Conservation (phyloP, 2,113 vertebrate species). For the Gobius niger region DNA sequence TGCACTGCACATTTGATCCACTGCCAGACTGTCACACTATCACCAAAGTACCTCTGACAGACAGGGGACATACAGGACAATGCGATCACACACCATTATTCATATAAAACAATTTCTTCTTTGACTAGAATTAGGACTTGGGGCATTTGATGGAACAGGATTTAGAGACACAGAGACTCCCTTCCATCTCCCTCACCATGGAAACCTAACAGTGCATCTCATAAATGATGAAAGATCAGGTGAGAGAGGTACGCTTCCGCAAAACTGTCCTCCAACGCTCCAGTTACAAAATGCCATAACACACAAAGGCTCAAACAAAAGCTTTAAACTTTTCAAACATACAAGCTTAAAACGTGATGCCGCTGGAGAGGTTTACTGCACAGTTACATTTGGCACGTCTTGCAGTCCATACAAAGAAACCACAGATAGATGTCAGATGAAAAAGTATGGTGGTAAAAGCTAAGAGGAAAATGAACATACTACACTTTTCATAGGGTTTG, state of each 20-base stretch:
- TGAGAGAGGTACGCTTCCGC: slow-evolving; percentile 72
- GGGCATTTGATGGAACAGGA: slow-evolving; percentile 8
- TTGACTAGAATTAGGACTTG: neutral
- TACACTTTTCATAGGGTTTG: too few relatives aligned
- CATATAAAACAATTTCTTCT: neutral
- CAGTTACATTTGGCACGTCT: neutral
- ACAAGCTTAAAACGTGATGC: neutral
- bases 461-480: too few relatives aligned
- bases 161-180: slow-evolving; percentile 18
- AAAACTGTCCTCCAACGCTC: slow-evolving; percentile 51
- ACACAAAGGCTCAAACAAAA: slow-evolving; percentile 4
- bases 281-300: slow-evolving; percentile 65
- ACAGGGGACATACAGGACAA: neutral
- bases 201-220: slow-evolving; percentile 72
- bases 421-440: too few relatives aligned
- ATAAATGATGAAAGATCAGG: slow-evolving; percentile 78
- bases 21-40: slow-evolving; percentile 63
- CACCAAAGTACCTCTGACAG: slow-evolving; percentile 44
- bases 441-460: too few relatives aligned
- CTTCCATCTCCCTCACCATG: slow-evolving; percentile 56
- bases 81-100: neutral
- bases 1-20: slow-evolving; percentile 77
- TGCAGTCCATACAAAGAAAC: neutral
- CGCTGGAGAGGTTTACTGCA: neutral
- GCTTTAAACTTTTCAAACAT: slow-evolving; percentile 12